These are phyloP conservation scores for Chorisops tibialis DNA, from an alignment of 2,888 invertebrate species.

Conservation along the genomic window DNA sequence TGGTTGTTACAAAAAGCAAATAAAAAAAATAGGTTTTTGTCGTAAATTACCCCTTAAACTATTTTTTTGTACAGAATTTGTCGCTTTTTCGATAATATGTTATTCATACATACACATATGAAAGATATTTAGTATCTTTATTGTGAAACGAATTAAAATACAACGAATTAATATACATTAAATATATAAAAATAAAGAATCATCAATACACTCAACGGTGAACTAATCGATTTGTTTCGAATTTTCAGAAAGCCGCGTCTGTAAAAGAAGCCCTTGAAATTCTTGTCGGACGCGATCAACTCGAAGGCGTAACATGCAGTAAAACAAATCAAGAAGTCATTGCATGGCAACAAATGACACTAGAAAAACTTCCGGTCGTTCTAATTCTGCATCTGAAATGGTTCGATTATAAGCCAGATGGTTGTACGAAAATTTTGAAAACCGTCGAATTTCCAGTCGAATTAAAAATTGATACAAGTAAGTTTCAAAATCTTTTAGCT, in stretches of 20 bases:
- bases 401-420: constrained; percentile 85
- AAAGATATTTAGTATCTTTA: no score
- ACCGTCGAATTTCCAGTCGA: constrained; percentile 86
- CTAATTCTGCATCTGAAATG: constrained; percentile 90
- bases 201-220: no score
- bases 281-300: constrained; percentile 76
- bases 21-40: no score
- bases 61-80: no score
- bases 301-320: constrained; percentile 82
- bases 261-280: constrained; percentile 86
- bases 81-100: no score
- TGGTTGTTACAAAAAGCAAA: no score
- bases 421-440: constrained; percentile 89
- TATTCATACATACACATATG: no score
- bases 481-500: constrained; percentile 48
- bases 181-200: no score
- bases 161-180: no score
- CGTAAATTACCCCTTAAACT: no score
- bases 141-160: constrained; percentile 16
- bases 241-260: constrained; percentile 69
- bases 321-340: constrained; percentile 79
- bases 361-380: constrained; percentile 87
- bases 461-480: constrained; percentile 83
- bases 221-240: background rate
- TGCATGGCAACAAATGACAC: constrained; percentile 84